Percentiles rank a stretch among this genome's conserved stretches.
Evolutionary conservation across 2,888 invertebrate genomes (phyloP).

Genomic region (Stenotaenia linearis): DNA sequence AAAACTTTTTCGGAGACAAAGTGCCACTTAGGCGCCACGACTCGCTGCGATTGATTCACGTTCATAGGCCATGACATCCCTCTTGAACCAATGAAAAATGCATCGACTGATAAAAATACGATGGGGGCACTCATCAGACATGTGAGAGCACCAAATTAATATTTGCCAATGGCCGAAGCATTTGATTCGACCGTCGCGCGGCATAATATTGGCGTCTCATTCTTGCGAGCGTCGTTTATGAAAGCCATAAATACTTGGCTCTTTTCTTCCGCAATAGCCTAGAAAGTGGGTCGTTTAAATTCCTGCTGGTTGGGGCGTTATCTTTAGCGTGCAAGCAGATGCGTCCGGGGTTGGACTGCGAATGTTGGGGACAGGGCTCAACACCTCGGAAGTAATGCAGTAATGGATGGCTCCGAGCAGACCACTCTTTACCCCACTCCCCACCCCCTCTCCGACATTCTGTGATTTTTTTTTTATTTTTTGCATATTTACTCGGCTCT

Average conservation of each 20-base stretch:
- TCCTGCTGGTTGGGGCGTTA: slow-evolving; percentile 15
- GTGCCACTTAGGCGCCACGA: slow-evolving; percentile 2
- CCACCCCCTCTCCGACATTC: neutral
- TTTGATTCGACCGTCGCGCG: neutral
- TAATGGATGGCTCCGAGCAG: slow-evolving; percentile 13
- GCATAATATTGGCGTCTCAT: slow-evolving; percentile 5
- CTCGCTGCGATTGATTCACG: slow-evolving; percentile 4
- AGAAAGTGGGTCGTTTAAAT: slow-evolving; percentile 14
- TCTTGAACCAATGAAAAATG: neutral
- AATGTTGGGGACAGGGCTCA: slow-evolving; percentile 15
- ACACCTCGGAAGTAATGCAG: slow-evolving; percentile 17
- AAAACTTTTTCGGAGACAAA: neutral
- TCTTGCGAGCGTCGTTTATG: slow-evolving; percentile 11
- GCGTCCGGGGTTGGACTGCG: slow-evolving; percentile 19
- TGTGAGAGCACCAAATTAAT: slow-evolving; percentile 3
- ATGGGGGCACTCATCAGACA: neutral
- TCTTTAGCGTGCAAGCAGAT: slow-evolving; percentile 13
- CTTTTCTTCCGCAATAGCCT: slow-evolving; percentile 19
- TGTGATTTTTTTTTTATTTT: neutral
- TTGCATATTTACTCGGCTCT: neutral
- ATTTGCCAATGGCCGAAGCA: neutral
- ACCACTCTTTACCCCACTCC: neutral
- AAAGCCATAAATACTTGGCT: slow-evolving; percentile 11
- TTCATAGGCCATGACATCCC: neutral
- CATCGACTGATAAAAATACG: slow-evolving; percentile 1